These are phyloP conservation scores for Cyclargus thomasi DNA, from an alignment of 1,140 invertebrate species.

Conservation along the genomic window DNA sequence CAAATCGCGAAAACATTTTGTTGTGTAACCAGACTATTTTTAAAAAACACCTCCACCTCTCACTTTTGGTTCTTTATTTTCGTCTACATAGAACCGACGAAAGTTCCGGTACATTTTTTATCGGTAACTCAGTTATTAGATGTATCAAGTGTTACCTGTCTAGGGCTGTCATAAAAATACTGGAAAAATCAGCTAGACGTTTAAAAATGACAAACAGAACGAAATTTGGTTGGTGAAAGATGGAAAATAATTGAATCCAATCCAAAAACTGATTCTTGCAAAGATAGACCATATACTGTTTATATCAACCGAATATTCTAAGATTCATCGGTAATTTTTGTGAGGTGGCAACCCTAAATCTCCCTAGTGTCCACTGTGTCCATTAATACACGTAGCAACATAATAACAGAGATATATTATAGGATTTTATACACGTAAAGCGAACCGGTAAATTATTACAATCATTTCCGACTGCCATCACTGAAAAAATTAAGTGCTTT, in stretches of 20 bases:
- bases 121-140: neutral
- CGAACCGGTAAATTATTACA: slow-evolving; percentile 7
- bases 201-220: no score
- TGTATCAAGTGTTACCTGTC: neutral
- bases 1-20: slow-evolving; percentile 4
- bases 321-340: neutral
- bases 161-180: neutral
- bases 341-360: neutral
- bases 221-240: no score
- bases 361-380: neutral
- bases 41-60: slow-evolving; percentile 37
- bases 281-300: no score
- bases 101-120: slow-evolving; percentile 17
- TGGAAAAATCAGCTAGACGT: no score
- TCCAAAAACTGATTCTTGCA: no score
- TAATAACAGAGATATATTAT: slow-evolving; percentile 13
- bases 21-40: slow-evolving; percentile 8
- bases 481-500: slow-evolving; percentile 11
- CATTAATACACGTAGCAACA: slow-evolving; percentile 4
- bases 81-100: slow-evolving; percentile 22
- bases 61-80: slow-evolving; percentile 42
- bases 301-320: no score
- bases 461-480: slow-evolving; percentile 3
- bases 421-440: slow-evolving; percentile 10
- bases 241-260: no score